Base-by-base conservation (phyloP, 2,888 invertebrate genomes). In the Hofmannophila pseudospretella region DNA sequence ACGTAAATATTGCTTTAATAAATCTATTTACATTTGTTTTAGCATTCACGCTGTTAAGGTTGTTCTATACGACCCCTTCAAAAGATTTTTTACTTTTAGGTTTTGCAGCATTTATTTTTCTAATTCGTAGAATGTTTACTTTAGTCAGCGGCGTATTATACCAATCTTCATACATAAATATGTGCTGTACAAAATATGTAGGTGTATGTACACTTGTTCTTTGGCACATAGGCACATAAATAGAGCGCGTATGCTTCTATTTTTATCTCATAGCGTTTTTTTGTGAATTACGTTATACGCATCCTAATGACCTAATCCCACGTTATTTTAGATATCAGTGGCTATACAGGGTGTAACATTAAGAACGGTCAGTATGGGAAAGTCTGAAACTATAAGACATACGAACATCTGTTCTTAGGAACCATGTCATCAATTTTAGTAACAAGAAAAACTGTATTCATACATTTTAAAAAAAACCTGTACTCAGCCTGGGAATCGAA, bases 161-260 rank as follows among this genome's bases (percentile, higher is more conserved):
- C 23, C 7, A 23, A n/a, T 23, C n/a, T 23, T 16, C 3, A 3
- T 16, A 16, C 16, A 23, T 23, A 23, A 2, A n/a, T 23, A n/a
- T 23, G 23, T n/a, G 23, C 3, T 23, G 23, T 27, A 16, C 30
- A 8, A 30, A 30, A n/a, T 37, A 13, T 22, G 19, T 11, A 27
- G 7, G 33, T 29, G n/a, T 34, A 34, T 31, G 12, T 32, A 37
- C 19, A 34, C 30, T 32, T 32, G 22, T 22, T 11, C 30, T 34
- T 36, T 43, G 33, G 37, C 35, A 43, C 35, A 35, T 33, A 34
- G 27, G 47, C 54, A 54, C 51, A 28, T 44, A 47, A 42, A 59
- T 51, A 54, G 45, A 56, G 43, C 53, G 58, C 58, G 60, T 54
- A 59, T 59, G 50, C 41, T 22, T 60, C 66, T 78, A 75, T 74